Conservation (phyloP, 2,888 invertebrate genomes). For the Choreutis nemorana region DNA sequence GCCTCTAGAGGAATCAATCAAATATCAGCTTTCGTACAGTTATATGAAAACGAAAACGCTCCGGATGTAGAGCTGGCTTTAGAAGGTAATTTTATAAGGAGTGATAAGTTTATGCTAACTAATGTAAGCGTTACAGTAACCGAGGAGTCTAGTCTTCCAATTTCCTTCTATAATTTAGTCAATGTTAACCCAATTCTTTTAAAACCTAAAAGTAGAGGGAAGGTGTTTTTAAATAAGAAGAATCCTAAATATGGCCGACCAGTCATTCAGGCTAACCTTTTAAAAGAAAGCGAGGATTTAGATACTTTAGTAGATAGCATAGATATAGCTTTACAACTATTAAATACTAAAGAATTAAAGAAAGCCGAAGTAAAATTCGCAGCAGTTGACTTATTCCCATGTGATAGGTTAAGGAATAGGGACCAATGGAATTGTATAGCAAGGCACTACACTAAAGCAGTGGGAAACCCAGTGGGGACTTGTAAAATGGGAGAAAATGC, state of each 20-base stretch:
- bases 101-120: conserved; percentile 54
- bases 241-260: conserved; percentile 58
- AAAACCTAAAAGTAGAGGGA: conserved; percentile 52
- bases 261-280: conserved; percentile 48
- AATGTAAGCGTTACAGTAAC: conserved; percentile 45
- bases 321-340: conserved; percentile 48
- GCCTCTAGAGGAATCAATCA: conserved; percentile 55
- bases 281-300: conserved; percentile 53
- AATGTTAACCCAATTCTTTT: conserved; percentile 47
- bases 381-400: conserved; percentile 50
- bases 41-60: conserved; percentile 47
- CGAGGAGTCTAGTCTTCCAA: conserved; percentile 46
- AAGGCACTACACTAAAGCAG: conserved; percentile 54
- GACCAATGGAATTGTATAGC: conserved; percentile 60
- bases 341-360: conserved; percentile 54
- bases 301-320: conserved; percentile 51
- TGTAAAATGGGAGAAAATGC: conserved; percentile 53
- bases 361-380: conserved; percentile 50
- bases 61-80: conserved; percentile 50
- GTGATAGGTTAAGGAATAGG: conserved; percentile 45
- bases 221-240: conserved; percentile 45
- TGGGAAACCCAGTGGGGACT: conserved; percentile 53
- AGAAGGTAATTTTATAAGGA: conserved; percentile 53
- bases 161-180: conserved; percentile 52
- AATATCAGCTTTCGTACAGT: conserved; percentile 50